Evolutionary conservation across 2,113 vertebrate species (phyloP).

Genomic region (Albula glossodonta): DNA sequence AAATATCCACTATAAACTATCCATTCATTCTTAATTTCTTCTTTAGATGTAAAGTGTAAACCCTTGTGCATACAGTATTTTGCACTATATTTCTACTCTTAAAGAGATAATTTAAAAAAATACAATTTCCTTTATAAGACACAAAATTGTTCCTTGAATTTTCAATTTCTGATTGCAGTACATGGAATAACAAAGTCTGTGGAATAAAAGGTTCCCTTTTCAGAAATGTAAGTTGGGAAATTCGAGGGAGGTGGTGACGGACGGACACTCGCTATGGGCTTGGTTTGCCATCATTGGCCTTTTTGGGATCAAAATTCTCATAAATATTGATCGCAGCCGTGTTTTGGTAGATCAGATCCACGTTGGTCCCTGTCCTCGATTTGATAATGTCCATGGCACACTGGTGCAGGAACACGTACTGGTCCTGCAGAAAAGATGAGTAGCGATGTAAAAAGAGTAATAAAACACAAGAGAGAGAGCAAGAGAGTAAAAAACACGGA

Average conservation of each 20-base stretch:
- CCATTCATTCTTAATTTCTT: neutral
- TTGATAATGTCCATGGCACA: conserved; percentile 90
- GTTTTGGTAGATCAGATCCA: conserved; percentile 93
- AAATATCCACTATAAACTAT: neutral
- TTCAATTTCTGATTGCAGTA: neutral
- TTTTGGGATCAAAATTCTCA: conserved; percentile 72
- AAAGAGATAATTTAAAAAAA: neutral
- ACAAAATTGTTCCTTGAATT: neutral
- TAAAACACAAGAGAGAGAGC: neutral
- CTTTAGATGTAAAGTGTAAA: conserved; percentile 3
- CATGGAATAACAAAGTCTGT: conserved; percentile 39
- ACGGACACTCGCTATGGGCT: conserved; percentile 21
- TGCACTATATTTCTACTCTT: neutral
- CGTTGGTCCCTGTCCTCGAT: conserved; percentile 82
- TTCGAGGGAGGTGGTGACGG: neutral
- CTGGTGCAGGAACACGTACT: conserved; percentile 92
- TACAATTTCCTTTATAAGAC: neutral
- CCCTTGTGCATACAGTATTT: neutral
- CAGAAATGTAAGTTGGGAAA: neutral
- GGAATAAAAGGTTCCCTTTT: conserved; percentile 33
- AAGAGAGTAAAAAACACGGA: no score
- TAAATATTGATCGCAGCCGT: conserved; percentile 81
- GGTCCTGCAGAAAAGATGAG: conserved; percentile 73
- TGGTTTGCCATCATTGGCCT: conserved; percentile 14
- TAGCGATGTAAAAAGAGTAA: neutral